Percentiles rank a stretch among this genome's conserved stretches.
Conservation (phyloP, 2,888 invertebrate species). For the Ectropis crepuscularia region DNA sequence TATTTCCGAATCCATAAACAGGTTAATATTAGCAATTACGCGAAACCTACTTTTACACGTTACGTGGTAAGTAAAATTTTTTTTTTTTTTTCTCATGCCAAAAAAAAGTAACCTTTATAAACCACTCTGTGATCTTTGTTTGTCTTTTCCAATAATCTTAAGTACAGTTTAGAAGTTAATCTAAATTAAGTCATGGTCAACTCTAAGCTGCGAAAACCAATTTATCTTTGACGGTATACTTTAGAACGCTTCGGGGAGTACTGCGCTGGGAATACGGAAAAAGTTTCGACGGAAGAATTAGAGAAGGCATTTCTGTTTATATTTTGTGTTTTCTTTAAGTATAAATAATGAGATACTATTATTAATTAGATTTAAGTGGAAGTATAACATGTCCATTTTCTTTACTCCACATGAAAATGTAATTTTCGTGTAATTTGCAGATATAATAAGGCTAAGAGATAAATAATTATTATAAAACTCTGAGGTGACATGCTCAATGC, state of each 20-base stretch:
- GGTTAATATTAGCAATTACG: too few species aligned
- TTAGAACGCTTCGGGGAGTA: slow-evolving; percentile 31
- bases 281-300: slow-evolving; percentile 8
- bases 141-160: slow-evolving; percentile 17
- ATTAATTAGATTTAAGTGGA: too few species aligned
- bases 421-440: too few species aligned
- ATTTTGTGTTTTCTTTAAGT: background rate
- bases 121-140: slow-evolving; percentile 1
- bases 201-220: slow-evolving; percentile 62
- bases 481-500: too few species aligned
- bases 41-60: too few species aligned
- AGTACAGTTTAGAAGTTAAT: slow-evolving; percentile 46
- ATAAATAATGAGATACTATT: background rate
- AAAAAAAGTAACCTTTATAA: background rate
- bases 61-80: too few species aligned
- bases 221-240: slow-evolving; percentile 62
- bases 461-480: too few species aligned
- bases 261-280: slow-evolving; percentile 24
- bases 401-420: too few species aligned
- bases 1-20: too few species aligned
- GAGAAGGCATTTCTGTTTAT: slow-evolving; percentile 15
- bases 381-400: too few species aligned
- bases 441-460: too few species aligned
- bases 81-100: too few species aligned
- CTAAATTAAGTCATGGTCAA: slow-evolving; percentile 62